Conservation (phyloP, 2,797 vertebrate genomes). For the Novumbra hubbsi region DNA sequence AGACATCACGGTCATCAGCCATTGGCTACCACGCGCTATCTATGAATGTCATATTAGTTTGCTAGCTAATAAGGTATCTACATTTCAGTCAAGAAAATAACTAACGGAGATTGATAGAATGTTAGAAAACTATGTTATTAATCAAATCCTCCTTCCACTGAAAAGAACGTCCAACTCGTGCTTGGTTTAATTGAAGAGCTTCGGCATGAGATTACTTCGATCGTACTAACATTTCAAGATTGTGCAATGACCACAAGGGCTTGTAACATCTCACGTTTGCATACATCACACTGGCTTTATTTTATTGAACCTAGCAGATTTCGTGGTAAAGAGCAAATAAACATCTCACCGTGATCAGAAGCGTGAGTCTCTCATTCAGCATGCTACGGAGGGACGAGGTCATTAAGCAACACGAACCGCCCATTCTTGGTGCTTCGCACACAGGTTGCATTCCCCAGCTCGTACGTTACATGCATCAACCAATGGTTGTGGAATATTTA, state of each 20-base stretch:
- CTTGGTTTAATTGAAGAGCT: background rate
- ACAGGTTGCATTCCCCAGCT: background rate
- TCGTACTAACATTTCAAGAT: background rate
- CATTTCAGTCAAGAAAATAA: background rate
- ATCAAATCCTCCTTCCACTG: slow-evolving; percentile 5
- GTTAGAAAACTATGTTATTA: slow-evolving; percentile 5
- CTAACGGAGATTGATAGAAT: background rate
- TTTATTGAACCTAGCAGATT: background rate
- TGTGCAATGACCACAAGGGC: background rate
- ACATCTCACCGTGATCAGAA: slow-evolving; percentile 5
- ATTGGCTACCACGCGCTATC: background rate
- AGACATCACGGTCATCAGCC: background rate
- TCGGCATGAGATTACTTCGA: background rate
- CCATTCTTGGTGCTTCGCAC: slow-evolving; percentile 9
- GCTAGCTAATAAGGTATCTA: background rate
- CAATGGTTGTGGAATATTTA: too few relatives aligned
- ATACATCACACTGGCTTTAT: background rate
- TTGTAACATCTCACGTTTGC: background rate
- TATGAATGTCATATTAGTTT: background rate
- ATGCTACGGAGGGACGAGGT: background rate
- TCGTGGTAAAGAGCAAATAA: background rate
- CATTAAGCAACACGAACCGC: slow-evolving; percentile 1
- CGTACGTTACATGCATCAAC: background rate
- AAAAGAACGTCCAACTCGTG: background rate
- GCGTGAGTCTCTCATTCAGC: background rate